Evolutionary conservation across 2,888 invertebrate genomes (phyloP).

Genomic region (Blera fallax): DNA sequence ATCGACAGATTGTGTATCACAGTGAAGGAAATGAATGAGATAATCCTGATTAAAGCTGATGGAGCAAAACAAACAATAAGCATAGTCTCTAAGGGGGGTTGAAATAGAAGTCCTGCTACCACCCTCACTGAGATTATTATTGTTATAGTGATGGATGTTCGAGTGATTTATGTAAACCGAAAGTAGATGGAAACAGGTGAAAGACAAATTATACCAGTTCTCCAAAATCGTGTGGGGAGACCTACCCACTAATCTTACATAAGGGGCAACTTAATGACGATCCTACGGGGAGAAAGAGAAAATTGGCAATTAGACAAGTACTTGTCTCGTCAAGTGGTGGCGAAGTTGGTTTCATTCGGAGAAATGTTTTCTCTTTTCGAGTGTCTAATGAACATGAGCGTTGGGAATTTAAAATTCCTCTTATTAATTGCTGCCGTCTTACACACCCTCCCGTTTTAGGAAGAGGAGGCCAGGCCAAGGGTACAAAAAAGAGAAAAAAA

Average conservation of each 20-base stretch:
- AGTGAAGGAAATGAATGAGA: constrained; percentile 27
- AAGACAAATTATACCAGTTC: constrained; percentile 6
- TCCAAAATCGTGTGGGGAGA: background rate
- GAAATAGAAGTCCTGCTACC: background rate
- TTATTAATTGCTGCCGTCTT: constrained; percentile 42
- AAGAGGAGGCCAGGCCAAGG: constrained; percentile 31
- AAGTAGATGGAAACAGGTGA: background rate
- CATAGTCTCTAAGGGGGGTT: background rate
- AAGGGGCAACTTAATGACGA: constrained; percentile 16
- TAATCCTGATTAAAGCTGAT: constrained; percentile 39
- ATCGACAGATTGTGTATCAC: constrained; percentile 36
- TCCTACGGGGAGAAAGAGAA: background rate
- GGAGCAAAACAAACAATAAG: constrained; percentile 33
- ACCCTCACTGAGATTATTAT: background rate
- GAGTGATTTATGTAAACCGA: constrained; percentile 3
- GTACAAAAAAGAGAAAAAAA: background rate
- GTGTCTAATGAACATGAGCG: constrained; percentile 52
- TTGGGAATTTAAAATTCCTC: constrained; percentile 15
- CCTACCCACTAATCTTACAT: constrained; percentile 1
- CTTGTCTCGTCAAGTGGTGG: constrained; percentile 40
- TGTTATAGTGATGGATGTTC: constrained; percentile 7
- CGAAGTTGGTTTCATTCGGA: constrained; percentile 15
- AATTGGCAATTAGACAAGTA: constrained; percentile 58
- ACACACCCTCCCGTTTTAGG: background rate
- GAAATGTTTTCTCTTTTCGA: constrained; percentile 1